These are phyloP conservation scores for Chloroceryle aenea DNA, from an alignment of 2,113 vertebrate species.

Conservation along the genomic window DNA sequence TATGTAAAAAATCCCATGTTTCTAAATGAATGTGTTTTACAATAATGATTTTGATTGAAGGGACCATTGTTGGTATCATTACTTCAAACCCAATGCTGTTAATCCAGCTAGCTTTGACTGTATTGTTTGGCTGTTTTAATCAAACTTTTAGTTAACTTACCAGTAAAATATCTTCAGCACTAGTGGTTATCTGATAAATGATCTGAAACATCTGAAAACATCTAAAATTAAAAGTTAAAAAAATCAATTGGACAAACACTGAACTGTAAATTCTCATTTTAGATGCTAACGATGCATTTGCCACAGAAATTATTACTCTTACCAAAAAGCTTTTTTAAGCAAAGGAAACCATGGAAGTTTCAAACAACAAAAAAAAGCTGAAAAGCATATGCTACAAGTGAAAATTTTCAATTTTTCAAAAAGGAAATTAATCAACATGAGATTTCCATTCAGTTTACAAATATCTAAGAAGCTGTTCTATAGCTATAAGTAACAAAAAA, in stretches of 20 bases:
- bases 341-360: neutral
- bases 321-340: neutral
- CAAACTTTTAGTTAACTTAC: conserved; percentile 67
- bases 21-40: neutral
- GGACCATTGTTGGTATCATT: neutral
- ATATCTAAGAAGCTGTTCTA: neutral
- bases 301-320: neutral
- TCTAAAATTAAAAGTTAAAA: conserved; percentile 66
- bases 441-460: neutral
- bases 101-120: neutral
- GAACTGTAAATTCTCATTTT: neutral
- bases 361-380: neutral
- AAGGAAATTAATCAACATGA: neutral
- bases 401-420: neutral
- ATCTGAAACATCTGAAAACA: conserved; percentile 94
- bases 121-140: neutral
- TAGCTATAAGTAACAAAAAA: neutral
- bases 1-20: neutral
- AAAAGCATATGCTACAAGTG: neutral
- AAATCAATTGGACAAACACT: neutral
- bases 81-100: neutral
- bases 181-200: conserved; percentile 92
- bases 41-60: neutral
- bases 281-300: neutral
- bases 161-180: conserved; percentile 91